These are phyloP conservation scores for Apodemia mormo DNA, from an alignment of 2,888 invertebrate species.

Conservation along the genomic window DNA sequence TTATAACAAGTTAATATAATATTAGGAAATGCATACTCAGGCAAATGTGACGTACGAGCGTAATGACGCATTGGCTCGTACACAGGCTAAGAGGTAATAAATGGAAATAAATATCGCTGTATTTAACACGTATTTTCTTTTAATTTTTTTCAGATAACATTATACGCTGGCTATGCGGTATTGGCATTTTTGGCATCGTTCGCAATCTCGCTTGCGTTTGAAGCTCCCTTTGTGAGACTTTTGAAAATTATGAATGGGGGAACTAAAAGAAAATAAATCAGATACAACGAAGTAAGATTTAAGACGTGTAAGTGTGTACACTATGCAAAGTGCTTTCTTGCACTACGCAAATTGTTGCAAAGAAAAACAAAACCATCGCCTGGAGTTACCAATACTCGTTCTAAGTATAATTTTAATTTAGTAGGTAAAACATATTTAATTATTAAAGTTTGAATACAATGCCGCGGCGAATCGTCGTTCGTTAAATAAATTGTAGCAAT, in stretches of 20 bases:
- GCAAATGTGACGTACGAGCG: no score
- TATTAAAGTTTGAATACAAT: background rate
- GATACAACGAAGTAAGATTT: slow-evolving; percentile 40
- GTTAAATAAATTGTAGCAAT: background rate
- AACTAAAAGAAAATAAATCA: slow-evolving; percentile 54
- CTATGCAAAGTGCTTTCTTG: no score
- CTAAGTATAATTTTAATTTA: slow-evolving; percentile 8
- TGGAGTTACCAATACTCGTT: slow-evolving; percentile 22
- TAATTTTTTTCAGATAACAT: slow-evolving; percentile 58
- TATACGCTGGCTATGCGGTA: slow-evolving; percentile 89
- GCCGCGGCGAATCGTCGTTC: background rate
- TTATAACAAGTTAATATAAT: no score
- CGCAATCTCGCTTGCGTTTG: slow-evolving; percentile 88
- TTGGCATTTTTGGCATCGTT: slow-evolving; percentile 89
- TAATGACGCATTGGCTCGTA: no score
- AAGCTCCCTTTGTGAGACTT: slow-evolving; percentile 90
- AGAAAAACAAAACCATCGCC: slow-evolving; percentile 20
- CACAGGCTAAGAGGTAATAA: background rate
- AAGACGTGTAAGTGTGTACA: background rate
- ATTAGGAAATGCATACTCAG: no score
- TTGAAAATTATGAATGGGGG: slow-evolving; percentile 84
- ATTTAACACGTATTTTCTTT: slow-evolving; percentile 15
- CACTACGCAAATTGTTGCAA: background rate
- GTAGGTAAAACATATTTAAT: background rate
- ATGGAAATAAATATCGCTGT: background rate